Conservation (phyloP, 37 sponge, comb jelly and placozoan genomes). For the Petrosia ficiformis region DNA sequence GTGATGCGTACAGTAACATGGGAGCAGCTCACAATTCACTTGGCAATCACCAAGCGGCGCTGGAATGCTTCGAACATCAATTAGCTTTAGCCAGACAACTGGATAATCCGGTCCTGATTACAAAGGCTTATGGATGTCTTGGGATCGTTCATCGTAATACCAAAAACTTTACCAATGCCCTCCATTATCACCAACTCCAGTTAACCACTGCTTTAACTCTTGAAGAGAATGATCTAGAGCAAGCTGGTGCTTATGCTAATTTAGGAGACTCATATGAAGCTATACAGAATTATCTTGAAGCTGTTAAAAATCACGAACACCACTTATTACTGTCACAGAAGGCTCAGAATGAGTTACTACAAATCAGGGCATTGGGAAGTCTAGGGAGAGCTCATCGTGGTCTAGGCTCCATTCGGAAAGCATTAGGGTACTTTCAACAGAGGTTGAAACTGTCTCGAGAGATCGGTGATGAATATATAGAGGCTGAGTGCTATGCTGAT, state of each 20-base stretch:
- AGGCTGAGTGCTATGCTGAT: conserved; percentile 88
- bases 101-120: conserved; percentile 59
- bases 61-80: conserved; percentile 70
- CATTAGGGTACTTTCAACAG: conserved; percentile 64
- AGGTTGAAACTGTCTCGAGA: conserved; percentile 59
- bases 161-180: conserved; percentile 67
- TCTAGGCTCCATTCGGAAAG: conserved; percentile 66
- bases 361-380: conserved; percentile 74
- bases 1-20: conserved; percentile 76
- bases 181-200: conserved; percentile 74
- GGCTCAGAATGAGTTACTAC: conserved; percentile 24
- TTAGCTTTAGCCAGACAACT: conserved; percentile 73
- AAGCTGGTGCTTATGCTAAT: conserved; percentile 80
- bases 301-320: conserved; percentile 69
- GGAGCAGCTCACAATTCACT: conserved; percentile 76
- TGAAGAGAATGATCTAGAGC: conserved; percentile 58
- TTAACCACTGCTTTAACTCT: conserved; percentile 45
- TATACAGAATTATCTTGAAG: conserved; percentile 60
- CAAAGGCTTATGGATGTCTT: conserved; percentile 75
- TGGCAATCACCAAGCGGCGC: conserved; percentile 58
- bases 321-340: conserved; percentile 49
- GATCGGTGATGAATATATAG: conserved; percentile 67
- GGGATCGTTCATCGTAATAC: conserved; percentile 86
- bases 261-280: conserved; percentile 87
- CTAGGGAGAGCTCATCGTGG: conserved; percentile 77